Base-by-base conservation (phyloP, 2,113 vertebrate species). In the Circaetus cinerascens region DNA sequence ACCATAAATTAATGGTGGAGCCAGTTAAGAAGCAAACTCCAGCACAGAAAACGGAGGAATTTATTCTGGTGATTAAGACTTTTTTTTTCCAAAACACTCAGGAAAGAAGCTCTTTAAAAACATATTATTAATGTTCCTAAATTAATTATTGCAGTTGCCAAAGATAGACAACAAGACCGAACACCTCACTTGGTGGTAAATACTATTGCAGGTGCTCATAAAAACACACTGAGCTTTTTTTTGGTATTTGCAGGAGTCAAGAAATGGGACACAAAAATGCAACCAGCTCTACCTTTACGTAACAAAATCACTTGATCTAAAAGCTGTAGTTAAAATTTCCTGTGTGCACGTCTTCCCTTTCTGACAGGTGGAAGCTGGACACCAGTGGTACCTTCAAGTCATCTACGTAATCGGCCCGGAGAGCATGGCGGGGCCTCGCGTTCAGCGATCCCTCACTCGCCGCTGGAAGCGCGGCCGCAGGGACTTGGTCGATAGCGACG, bases 341-440 rank as follows among this genome's bases (percentile, higher is more conserved):
- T 15, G 9, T 36, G 8, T n/a, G 25, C 19, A 0, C 2, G 1
- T 81, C n/a, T 86, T 85, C 53, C n/a, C 90, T 55, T 59, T 43
- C 45, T 38, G n/a, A 20, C 93, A 99, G 99, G 99, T 99, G 97
- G 99, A 99, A 97, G 99, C 99, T 5, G 99, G 99, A 3, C 99
- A 99, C 91, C 99, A 99, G 98, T 99, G 99, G 99, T 99, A 99
- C 90, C 99, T 99, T 17, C 99, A 99, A 60, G 99, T 99, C 53
- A 99, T 99, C 96, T 99, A 99, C 2, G 97, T 99, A 17, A 99
- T 99, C 13, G 98, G 99, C 10, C 99, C 99, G 0, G 99, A 99
- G 91, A 98, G 98, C 9, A 92, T 97, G 50, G 98, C 99, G 0
- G 98, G 98, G 45, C 98, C 99, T 10, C 98, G 99, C 18, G 97